Conservation (phyloP, 2,888 invertebrate genomes). For the Poecilobothrus nobilitatus region DNA sequence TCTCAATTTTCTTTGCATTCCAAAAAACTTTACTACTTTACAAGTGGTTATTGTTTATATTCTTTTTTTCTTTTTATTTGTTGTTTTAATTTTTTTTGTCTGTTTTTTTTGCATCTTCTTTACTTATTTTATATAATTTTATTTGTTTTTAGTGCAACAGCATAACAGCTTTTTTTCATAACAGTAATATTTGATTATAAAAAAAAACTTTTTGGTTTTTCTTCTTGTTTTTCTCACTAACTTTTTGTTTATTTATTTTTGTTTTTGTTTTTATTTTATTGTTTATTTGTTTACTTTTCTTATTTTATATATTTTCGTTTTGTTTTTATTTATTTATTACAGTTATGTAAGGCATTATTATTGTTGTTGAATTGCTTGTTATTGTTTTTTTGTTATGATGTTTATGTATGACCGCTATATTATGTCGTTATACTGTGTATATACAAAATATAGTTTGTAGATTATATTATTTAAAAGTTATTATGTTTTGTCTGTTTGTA, state of each 20-base stretch:
- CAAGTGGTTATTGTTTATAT: background rate
- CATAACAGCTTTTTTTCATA: background rate
- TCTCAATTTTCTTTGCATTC: too few relatives aligned
- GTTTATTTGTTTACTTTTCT: too few relatives aligned
- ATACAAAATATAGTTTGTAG: too few relatives aligned
- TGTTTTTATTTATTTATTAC: conserved; percentile 1
- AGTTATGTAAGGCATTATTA: background rate
- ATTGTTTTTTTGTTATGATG: too few relatives aligned
- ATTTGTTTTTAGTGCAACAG: background rate
- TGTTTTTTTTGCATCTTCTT: background rate
- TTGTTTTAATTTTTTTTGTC: too few relatives aligned
- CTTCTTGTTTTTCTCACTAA: background rate
- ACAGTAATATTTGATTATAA: background rate
- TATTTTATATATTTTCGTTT: too few relatives aligned
- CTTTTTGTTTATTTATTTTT: background rate
- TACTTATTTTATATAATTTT: background rate
- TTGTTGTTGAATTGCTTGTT: too few relatives aligned
- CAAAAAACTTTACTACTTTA: too few relatives aligned
- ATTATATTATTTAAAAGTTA: too few relatives aligned
- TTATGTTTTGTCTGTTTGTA: too few relatives aligned
- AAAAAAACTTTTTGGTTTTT: background rate
- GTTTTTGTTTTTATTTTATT: background rate
- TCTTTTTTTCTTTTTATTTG: background rate
- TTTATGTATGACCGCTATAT: too few relatives aligned
- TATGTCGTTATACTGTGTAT: too few relatives aligned